Conservation (phyloP, 2,113 vertebrate genomes). For the Archilochus colubris region DNA sequence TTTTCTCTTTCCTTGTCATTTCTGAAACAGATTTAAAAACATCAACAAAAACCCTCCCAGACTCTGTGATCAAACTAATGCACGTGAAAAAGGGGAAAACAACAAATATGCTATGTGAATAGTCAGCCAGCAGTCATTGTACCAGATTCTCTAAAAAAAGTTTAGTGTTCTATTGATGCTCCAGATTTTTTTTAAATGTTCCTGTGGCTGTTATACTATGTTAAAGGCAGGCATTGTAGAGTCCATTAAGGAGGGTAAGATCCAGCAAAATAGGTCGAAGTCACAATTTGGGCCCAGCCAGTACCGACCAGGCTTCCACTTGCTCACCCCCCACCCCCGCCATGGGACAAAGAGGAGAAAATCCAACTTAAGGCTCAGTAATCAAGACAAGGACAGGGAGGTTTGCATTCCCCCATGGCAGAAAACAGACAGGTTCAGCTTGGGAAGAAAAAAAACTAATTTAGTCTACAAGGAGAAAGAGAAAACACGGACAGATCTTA, state of each 20-base stretch:
- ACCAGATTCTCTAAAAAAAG: background rate
- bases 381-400: too few relatives aligned
- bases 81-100: background rate
- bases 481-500: too few relatives aligned
- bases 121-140: background rate
- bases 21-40: background rate
- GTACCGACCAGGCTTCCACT: too few relatives aligned
- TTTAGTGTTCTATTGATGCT: background rate
- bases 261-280: background rate
- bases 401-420: too few relatives aligned
- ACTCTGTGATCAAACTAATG: background rate
- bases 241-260: background rate
- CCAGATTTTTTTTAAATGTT: background rate
- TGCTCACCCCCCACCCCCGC: too few relatives aligned
- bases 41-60: background rate
- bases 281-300: too few relatives aligned
- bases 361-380: too few relatives aligned
- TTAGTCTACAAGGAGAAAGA: too few relatives aligned
- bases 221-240: background rate
- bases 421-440: too few relatives aligned
- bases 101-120: background rate
- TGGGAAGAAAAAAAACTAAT: too few relatives aligned
- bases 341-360: too few relatives aligned
- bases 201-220: background rate
- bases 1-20: background rate